phyloP scores from a whole-genome alignment of 2,113 vertebrate species.

The Centropus unirufus region DNA sequence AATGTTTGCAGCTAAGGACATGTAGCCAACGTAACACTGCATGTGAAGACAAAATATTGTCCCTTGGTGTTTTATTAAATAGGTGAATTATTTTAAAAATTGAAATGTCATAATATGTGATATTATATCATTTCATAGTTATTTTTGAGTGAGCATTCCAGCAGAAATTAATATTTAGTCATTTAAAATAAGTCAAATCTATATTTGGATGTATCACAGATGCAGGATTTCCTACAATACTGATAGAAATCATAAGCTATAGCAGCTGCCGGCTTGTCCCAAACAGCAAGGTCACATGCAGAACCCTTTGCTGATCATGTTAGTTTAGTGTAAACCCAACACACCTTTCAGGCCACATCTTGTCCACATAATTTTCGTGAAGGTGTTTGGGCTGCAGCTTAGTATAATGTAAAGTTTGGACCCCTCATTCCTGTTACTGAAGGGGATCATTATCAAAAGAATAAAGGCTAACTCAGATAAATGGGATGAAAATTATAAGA shows the following conservation, averaged over 20 bases:
- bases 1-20: not conserved
- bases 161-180: not conserved
- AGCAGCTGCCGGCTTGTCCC: not conserved
- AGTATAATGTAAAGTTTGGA: not conserved
- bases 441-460: not conserved
- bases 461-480: not conserved
- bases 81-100: conserved; percentile 30
- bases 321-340: conserved; percentile 39
- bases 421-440: not conserved
- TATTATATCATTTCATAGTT: not conserved
- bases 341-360: not conserved
- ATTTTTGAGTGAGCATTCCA: not conserved
- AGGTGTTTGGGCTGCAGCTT: not conserved
- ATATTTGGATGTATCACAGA: not conserved
- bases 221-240: not conserved
- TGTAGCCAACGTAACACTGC: not conserved
- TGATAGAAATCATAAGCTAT: not conserved
- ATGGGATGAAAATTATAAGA: not conserved
- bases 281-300: not conserved
- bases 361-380: not conserved
- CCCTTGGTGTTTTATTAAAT: conserved; percentile 21
- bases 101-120: not conserved
- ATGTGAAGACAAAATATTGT: not conserved
- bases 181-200: not conserved
- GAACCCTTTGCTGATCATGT: not conserved